Conservation (phyloP, 2,888 invertebrate genomes). For the Drosophila meridiana region DNA sequence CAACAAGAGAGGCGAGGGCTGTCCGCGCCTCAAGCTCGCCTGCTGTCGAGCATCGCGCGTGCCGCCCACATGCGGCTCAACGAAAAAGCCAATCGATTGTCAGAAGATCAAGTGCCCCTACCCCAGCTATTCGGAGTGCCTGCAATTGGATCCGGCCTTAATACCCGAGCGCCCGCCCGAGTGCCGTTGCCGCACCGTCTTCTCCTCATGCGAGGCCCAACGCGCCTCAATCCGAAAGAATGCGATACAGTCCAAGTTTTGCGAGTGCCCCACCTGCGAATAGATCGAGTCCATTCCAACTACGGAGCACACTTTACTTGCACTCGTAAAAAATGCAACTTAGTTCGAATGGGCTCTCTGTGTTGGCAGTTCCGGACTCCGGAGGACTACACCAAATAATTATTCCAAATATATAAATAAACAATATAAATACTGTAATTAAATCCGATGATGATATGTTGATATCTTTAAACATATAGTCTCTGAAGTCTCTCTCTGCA, state of each 20-base stretch:
- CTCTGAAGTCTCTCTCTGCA: no score
- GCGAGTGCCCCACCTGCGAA: not conserved
- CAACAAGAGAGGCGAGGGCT: not conserved
- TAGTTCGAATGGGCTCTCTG: conserved; percentile 21
- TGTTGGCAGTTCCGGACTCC: no score
- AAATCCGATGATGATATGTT: not conserved
- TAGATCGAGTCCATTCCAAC: conserved; percentile 9
- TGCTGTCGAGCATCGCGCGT: conserved; percentile 53
- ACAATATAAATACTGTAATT: conserved; percentile 1
- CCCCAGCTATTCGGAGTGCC: conserved; percentile 69
- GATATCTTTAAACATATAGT: no score
- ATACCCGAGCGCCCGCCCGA: conserved; percentile 36
- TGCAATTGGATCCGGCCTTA: conserved; percentile 15
- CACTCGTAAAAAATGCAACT: conserved; percentile 1
- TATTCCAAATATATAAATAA: not conserved
- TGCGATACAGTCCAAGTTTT: not conserved
- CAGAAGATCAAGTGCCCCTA: conserved; percentile 55
- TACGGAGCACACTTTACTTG: conserved; percentile 2
- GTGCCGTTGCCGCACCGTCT: conserved; percentile 31
- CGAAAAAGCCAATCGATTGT: not conserved
- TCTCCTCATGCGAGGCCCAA: conserved; percentile 6
- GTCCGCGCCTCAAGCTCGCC: conserved; percentile 47
- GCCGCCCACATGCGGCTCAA: conserved; percentile 33
- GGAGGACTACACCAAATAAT: no score
- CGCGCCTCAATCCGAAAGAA: not conserved